A percentile compares a stretch with the other conserved stretches of the same genome.
Evolutionary conservation across 2,797 vertebrate genomes (phyloP).

Genomic region (Nyctalus aviator): DNA sequence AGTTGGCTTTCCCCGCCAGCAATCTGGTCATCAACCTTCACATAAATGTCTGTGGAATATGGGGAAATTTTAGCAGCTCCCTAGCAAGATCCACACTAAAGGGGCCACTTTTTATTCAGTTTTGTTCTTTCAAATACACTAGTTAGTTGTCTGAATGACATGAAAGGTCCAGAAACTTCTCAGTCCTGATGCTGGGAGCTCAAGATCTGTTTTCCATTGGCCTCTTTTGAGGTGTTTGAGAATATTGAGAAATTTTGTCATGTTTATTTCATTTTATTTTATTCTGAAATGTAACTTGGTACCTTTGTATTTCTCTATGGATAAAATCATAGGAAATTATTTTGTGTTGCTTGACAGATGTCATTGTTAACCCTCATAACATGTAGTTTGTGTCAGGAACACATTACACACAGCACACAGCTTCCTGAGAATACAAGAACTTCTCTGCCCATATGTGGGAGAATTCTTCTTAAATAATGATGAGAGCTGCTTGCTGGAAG

Average conservation of each 20-base stretch:
- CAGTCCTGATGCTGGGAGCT: not conserved
- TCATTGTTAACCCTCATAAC: conserved; percentile 10
- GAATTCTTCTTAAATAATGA: conserved; percentile 70
- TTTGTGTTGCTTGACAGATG: not conserved
- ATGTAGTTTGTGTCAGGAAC: not conserved
- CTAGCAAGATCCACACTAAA: not conserved
- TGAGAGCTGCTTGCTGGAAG: conserved; percentile 5
- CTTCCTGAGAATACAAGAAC: too few species aligned
- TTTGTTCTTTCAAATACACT: not conserved
- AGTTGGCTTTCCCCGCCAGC: not conserved
- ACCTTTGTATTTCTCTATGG: conserved; percentile 65
- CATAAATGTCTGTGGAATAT: not conserved
- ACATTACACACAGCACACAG: not conserved
- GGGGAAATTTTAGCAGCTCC: not conserved
- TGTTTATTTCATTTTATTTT: conserved; percentile 58
- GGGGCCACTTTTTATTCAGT: not conserved
- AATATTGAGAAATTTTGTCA: not conserved
- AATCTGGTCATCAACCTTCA: conserved; percentile 49
- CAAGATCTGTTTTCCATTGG: not conserved
- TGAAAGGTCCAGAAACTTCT: not conserved
- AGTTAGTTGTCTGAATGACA: not conserved
- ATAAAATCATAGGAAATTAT: conserved; percentile 61
- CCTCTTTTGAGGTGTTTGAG: not conserved
- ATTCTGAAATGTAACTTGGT: conserved; percentile 35
- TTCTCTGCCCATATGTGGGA: too few species aligned